Conservation (phyloP, 2,113 vertebrate species). For the Formicarius rufipectus region DNA sequence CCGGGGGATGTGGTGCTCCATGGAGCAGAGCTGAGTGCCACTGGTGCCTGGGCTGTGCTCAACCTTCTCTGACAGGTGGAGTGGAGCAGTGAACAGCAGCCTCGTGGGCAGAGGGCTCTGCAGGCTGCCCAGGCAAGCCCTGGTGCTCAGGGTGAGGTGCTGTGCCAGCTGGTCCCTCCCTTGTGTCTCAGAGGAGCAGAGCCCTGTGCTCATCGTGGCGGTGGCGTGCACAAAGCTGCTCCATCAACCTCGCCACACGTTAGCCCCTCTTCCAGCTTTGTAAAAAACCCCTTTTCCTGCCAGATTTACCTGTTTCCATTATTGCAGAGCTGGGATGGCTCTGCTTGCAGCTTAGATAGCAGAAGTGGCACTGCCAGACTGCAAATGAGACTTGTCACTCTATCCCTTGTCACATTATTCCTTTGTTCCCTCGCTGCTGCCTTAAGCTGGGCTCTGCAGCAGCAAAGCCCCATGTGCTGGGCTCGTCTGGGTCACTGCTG, state of each 20-base stretch:
- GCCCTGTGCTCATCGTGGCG: neutral
- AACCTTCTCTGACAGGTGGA: neutral
- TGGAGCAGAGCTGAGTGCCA: neutral
- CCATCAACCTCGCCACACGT: rapidly evolving
- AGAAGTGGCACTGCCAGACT: neutral
- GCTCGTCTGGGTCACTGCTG: neutral
- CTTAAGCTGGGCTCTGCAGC: neutral
- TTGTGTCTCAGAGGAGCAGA: neutral
- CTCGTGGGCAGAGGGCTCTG: neutral
- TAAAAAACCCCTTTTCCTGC: neutral
- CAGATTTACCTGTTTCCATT: neutral
- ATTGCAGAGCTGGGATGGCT: neutral
- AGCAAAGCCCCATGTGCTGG: neutral
- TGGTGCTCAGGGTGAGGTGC: neutral
- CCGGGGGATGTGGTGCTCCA: neutral
- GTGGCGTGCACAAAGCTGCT: neutral
- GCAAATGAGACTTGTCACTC: neutral
- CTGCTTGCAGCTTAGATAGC: neutral
- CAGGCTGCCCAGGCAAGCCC: neutral
- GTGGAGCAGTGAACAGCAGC: neutral
- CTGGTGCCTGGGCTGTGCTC: neutral
- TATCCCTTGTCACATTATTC: neutral
- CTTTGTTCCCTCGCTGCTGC: neutral
- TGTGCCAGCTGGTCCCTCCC: neutral
- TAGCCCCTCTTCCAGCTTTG: neutral